A percentile compares a stretch with the other conserved stretches of the same genome.
Conservation (phyloP, 1,140 invertebrate genomes). For the Drosophila lacertosa region DNA sequence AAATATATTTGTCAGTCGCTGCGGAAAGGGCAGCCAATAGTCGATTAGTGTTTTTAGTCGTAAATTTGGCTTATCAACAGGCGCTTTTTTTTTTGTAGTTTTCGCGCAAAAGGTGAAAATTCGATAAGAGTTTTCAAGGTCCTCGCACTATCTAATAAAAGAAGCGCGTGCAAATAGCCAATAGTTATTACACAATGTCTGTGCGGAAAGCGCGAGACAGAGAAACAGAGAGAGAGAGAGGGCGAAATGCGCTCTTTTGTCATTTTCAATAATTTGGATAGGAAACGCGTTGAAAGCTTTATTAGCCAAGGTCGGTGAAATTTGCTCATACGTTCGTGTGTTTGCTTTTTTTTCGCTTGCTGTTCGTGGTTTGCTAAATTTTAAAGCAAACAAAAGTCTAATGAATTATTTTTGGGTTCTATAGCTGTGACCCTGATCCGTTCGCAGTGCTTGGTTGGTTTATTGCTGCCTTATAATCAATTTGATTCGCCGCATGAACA, state of each 20-base stretch:
- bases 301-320: slow-evolving; percentile 75
- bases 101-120: slow-evolving; percentile 80
- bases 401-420: slow-evolving; percentile 1
- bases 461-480: neutral
- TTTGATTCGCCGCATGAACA: neutral
- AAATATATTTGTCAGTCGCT: no score
- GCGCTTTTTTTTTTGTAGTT: slow-evolving; percentile 67
- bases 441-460: slow-evolving; percentile 29
- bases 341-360: slow-evolving; percentile 3
- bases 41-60: neutral
- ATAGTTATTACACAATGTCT: slow-evolving; percentile 64
- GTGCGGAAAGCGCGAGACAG: neutral
- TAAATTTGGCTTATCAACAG: slow-evolving; percentile 31
- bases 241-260: neutral
- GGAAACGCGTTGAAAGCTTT: slow-evolving; percentile 41
- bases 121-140: slow-evolving; percentile 80
- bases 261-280: slow-evolving; percentile 13
- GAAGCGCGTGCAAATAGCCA: slow-evolving; percentile 47
- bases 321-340: slow-evolving; percentile 24
- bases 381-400: slow-evolving; percentile 35
- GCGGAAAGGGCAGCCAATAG: slow-evolving; percentile 4
- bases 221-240: neutral
- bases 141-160: slow-evolving; percentile 13
- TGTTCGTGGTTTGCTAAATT: slow-evolving; percentile 48
- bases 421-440: slow-evolving; percentile 48